Evolutionary conservation across 2,888 invertebrate species (phyloP), one percentile per base, ranked within the genome.

Genomic region (Acleris holmiana): DNA sequence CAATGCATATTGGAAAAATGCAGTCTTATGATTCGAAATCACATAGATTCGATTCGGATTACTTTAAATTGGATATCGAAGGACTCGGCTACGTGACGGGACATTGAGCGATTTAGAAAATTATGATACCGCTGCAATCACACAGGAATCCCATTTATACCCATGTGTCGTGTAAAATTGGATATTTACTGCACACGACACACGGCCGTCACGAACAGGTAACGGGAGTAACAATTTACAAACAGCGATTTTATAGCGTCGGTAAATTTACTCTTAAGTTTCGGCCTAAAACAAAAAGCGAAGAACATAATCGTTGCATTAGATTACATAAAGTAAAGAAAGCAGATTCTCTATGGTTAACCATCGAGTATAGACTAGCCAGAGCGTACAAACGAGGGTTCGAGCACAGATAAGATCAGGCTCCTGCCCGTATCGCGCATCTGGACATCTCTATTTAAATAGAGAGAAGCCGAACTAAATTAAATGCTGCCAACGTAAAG

Each of bases 381-480:
- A 61, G 61, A 70, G 50, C 57, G 40, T 71, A 73, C 74, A 71
- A 75, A 74, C 76, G 71, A 72, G 75, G 67, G 61, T 66, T 63
- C 61, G 46, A 60, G 50, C 62, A 46, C 66, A 71, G 88, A 88
- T 89, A 87, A 69, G 78, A 88, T 88, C 89, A 69, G 70, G 73
- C 78, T 77, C 81, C 79, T 75, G 73, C 73, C 68, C 70, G 76
- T 88, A 89, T 91, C 91, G 80, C 49, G 65, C 76, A 86, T 88
- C 89, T 86, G 75, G 83, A 89, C 87, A 84, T 88, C 89, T 91
- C 89, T 82, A 89, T 89, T 89, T 87, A 85, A 89, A 89, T 88
- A 82, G 79, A 73, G 73, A 71, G 70, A 70, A 72, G 73, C 76
- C 76, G 73, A 75, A 74, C 78, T 76, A 78, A 81, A 78, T 78